These are phyloP conservation scores for Tenrec ecaudatus DNA, from an alignment of 2,113 vertebrate species.

Conservation along the genomic window DNA sequence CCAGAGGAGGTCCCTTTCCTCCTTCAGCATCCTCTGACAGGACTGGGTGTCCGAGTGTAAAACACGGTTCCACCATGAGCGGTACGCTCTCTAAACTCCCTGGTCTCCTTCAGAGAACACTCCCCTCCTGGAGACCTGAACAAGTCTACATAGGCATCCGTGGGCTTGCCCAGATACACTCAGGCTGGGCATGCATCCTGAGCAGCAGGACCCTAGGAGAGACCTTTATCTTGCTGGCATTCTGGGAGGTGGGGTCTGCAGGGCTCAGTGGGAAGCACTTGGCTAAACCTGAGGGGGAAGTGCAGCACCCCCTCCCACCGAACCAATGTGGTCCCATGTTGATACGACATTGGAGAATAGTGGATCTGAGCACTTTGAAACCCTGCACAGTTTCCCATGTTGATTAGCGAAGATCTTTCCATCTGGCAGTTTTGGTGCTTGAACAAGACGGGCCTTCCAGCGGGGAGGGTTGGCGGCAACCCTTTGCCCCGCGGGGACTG, in stretches of 20 bases:
- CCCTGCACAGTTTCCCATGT: not conserved
- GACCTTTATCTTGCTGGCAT: fast-evolving
- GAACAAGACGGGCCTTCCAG: not conserved
- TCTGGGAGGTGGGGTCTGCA: not conserved
- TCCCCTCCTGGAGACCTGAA: not conserved
- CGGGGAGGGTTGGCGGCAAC: not conserved
- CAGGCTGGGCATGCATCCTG: not conserved
- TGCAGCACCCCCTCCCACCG: fast-evolving
- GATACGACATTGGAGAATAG: not conserved
- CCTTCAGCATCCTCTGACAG: no score
- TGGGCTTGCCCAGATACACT: not conserved
- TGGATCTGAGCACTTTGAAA: not conserved
- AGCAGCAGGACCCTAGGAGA: not conserved
- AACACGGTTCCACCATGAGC: not conserved
- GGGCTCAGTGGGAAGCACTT: fast-evolving
- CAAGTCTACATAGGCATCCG: not conserved
- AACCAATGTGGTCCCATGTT: not conserved
- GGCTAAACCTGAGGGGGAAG: not conserved
- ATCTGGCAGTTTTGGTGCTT: not conserved
- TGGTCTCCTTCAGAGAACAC: not conserved
- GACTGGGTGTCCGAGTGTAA: not conserved
- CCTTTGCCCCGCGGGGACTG: not conserved
- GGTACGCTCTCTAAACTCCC: not conserved
- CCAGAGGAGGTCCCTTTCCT: not conserved
- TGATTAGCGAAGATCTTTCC: not conserved